Base-by-base conservation (phyloP, 2,888 invertebrate species). In the Noctua pronuba region DNA sequence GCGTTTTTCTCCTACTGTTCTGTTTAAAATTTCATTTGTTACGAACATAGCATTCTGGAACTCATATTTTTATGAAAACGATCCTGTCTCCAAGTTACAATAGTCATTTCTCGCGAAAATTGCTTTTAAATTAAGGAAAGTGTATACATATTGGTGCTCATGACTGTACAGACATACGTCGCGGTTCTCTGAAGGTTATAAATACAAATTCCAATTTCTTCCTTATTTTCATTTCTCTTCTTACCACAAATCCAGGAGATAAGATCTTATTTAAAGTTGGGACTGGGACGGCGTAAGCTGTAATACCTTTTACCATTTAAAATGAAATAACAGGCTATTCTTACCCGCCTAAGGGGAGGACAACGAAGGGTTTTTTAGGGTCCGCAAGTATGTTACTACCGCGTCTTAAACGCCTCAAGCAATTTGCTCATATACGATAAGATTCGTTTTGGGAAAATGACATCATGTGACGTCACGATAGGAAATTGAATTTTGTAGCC, bases 361-460 rank as follows among this genome's bases (percentile, higher is more conserved):
- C 70, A 73, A 31, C 35, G 13, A 60, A 55, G 41, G 68, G 52
- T 66, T 73, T 67, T 86, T 84, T 58, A 64, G 74, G 79, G 73
- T 52, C 52, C 70, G 38, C 73, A 83, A 84, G 79, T 70, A 64
- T 79, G 77, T 79, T 75, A 70, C 79, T 38, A 83, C 66, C 70
- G 58, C 52, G n/a, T 58, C 74, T 68, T 79, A 70, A 83, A 73
- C 68, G 83, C 86, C 86, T 75, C 60, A 18, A 86, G 86, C 84
- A 67, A 83, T 79, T 83, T 79, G 18, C 44, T 58, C 58, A 55
- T 60, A 67, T 49, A 79, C 35, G 69, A 86, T 66, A 62, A 70
- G 49, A 79, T 83, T 83, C 79, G 52, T 79, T 75, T 72, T 65
- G 28, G 38, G 55, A 62, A 71, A 79, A 75, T 65, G 38, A 66